Evolutionary conservation across 2,113 vertebrate species (phyloP).

Genomic region (Salvelinus namaycush): DNA sequence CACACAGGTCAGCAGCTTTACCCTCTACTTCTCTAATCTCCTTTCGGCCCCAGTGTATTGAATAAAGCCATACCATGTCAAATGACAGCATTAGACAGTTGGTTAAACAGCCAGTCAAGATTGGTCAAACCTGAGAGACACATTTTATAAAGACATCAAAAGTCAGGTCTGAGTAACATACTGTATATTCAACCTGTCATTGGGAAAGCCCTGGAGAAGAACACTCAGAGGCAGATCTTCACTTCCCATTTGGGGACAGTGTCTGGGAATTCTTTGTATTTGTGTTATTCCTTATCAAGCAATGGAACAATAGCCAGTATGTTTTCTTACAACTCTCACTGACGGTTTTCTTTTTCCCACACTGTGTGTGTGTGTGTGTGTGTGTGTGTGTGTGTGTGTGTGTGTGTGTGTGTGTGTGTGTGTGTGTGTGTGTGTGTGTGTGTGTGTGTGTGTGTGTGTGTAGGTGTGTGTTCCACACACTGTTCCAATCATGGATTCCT

Average conservation of each 20-base stretch:
- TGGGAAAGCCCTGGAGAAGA: constrained; percentile 55
- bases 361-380: constrained; percentile 16
- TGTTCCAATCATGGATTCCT: constrained; percentile 1
- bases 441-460: neutral
- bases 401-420: neutral
- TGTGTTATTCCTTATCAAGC: constrained; percentile 76
- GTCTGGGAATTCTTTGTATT: constrained; percentile 73
- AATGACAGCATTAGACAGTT: constrained; percentile 32
- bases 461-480: neutral
- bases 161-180: constrained; percentile 14
- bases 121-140: constrained; percentile 27
- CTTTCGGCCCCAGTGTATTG: constrained; percentile 36
- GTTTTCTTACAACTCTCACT: constrained; percentile 49
- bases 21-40: constrained; percentile 1
- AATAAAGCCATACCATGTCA: constrained; percentile 32
- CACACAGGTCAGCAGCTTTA: constrained; percentile 5
- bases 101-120: constrained; percentile 38
- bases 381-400: neutral
- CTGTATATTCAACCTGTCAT: constrained; percentile 39
- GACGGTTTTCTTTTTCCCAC: constrained; percentile 40
- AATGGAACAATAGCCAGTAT: constrained; percentile 75
- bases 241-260: constrained; percentile 65
- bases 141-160: constrained; percentile 32
- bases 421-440: neutral
- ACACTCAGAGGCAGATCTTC: constrained; percentile 51